Percentiles rank a stretch among this genome's conserved stretches.
phyloP scores from a whole-genome alignment of 2,113 vertebrate species.

The Cryptotis parvus region DNA sequence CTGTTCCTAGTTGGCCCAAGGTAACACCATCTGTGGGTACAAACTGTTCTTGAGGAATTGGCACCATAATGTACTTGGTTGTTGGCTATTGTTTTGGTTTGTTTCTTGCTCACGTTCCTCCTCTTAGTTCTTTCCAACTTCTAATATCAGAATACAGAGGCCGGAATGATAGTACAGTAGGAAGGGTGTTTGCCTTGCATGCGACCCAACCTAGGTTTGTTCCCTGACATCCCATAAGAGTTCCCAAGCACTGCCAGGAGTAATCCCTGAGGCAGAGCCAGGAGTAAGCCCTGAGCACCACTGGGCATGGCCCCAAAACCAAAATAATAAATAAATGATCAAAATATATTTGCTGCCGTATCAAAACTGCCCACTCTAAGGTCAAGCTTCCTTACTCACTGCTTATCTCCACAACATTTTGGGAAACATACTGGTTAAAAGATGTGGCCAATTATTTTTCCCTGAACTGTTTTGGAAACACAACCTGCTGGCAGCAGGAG shows the following conservation, averaged over 20 bases:
- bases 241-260: too few species aligned
- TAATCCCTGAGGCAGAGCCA: too few species aligned
- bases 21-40: not conserved
- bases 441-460: not conserved
- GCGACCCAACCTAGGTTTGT: too few species aligned
- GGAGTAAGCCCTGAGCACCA: too few species aligned
- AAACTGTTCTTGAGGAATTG: constrained; percentile 14
- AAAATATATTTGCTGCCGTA: not conserved
- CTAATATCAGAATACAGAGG: not conserved
- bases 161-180: too few species aligned
- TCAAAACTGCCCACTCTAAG: not conserved
- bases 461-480: constrained; percentile 63
- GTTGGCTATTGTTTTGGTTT: not conserved
- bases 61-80: not conserved
- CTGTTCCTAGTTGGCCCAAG: not conserved
- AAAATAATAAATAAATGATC: too few species aligned
- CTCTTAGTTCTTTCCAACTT: not conserved
- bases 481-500: constrained; percentile 28
- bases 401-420: not conserved
- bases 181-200: too few species aligned
- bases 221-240: too few species aligned
- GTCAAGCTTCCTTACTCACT: not conserved
- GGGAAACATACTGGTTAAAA: constrained; percentile 19
- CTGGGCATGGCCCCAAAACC: too few species aligned
- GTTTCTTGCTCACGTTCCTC: not conserved